Evolutionary conservation across 2,113 vertebrate genomes (phyloP).

Genomic region (Hucho hucho): DNA sequence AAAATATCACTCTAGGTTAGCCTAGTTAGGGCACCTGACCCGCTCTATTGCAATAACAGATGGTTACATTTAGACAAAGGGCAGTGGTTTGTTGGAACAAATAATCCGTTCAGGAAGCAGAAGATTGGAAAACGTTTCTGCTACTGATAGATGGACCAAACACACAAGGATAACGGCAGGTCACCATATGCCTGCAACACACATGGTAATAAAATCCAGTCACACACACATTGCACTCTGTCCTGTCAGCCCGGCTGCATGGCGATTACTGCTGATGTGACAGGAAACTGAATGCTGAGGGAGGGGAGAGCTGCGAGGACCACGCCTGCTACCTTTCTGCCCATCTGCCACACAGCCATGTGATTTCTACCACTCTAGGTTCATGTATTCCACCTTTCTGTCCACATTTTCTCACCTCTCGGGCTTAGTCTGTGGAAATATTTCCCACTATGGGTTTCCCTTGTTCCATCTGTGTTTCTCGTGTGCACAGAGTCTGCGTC

Average conservation of each 20-base stretch:
- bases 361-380: neutral
- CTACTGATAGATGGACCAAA: neutral
- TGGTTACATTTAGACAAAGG: neutral
- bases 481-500: constrained; percentile 11
- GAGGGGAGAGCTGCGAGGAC: constrained; percentile 24
- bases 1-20: neutral
- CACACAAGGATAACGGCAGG: constrained; percentile 32
- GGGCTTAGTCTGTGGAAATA: no score
- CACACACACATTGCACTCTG: constrained; percentile 30
- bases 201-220: neutral
- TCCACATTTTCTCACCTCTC: neutral
- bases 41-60: no score
- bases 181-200: constrained; percentile 26
- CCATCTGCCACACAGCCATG: neutral
- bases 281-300: constrained; percentile 43
- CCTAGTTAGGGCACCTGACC: no score
- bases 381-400: neutral
- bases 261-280: constrained; percentile 62
- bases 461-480: neutral
- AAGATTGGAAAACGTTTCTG: constrained; percentile 15
- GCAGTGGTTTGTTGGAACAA: constrained; percentile 32
- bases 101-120: constrained; percentile 17
- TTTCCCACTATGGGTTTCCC: neutral
- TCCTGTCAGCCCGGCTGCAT: constrained; percentile 9
- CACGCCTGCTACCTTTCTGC: constrained; percentile 16